Evolutionary conservation across 2,797 vertebrate genomes (phyloP).

Genomic region (Oreortyx pictus): DNA sequence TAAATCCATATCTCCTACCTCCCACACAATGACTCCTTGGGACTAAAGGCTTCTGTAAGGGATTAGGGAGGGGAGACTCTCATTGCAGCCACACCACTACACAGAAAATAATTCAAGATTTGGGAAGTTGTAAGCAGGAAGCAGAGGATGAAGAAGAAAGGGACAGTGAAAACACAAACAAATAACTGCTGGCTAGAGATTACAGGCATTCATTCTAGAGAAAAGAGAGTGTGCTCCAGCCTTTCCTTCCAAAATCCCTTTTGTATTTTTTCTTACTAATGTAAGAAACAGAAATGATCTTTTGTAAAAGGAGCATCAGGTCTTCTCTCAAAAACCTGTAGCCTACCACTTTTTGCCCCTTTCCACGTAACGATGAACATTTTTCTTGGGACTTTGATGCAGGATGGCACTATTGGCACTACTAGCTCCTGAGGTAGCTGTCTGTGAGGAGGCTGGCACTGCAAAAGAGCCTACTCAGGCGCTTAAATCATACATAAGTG

Average conservation of each 20-base stretch:
- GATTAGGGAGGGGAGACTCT: conserved; percentile 62
- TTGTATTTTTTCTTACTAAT: neutral
- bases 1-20: conserved; percentile 49
- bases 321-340: neutral
- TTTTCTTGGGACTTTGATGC: neutral
- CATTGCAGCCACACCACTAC: neutral
- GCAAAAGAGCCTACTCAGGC: neutral
- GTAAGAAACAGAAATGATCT: neutral
- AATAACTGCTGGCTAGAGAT: conserved; percentile 50
- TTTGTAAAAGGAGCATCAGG: neutral
- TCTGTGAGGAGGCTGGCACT: neutral
- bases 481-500: neutral
- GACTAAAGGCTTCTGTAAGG: conserved; percentile 53
- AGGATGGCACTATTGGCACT: neutral
- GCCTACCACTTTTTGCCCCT: neutral
- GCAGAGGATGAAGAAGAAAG: conserved; percentile 57
- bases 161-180: conserved; percentile 56
- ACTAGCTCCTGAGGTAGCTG: neutral
- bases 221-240: neutral
- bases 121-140: conserved; percentile 57
- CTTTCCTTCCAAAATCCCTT: neutral
- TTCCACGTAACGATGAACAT: accelerated
- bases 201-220: neutral
- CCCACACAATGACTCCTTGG: conserved; percentile 50
- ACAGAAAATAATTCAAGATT: conserved; percentile 58